Percentiles rank a stretch among this genome's conserved stretches.
Evolutionary conservation across 2,113 vertebrate species (phyloP).

Genomic region (Gobio gobio): DNA sequence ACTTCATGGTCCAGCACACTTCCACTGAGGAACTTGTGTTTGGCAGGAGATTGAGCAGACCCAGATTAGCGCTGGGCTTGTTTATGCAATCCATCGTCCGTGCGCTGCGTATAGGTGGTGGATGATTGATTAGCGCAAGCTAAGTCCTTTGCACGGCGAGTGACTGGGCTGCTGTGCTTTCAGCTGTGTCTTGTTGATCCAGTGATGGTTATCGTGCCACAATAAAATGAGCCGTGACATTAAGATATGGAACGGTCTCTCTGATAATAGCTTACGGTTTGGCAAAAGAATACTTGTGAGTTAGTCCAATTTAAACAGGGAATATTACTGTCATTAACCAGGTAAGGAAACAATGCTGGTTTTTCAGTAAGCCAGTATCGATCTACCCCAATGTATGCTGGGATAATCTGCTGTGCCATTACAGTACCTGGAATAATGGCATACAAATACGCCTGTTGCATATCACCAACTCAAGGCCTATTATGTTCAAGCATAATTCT

Average conservation of each 20-base stretch:
- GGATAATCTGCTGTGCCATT: slow-evolving; percentile 55
- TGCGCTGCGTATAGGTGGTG: slow-evolving; percentile 40
- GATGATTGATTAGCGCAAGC: slow-evolving; percentile 56
- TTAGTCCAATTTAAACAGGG: slow-evolving; percentile 75
- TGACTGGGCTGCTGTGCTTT: slow-evolving; percentile 42
- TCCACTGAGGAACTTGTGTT: slow-evolving; percentile 26
- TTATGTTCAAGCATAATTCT: background rate
- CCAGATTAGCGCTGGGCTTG: slow-evolving; percentile 54
- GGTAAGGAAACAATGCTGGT: slow-evolving; percentile 59
- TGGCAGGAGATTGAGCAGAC: slow-evolving; percentile 43
- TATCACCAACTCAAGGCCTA: slow-evolving; percentile 7
- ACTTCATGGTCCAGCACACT: slow-evolving; percentile 20
- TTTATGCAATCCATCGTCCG: slow-evolving; percentile 59
- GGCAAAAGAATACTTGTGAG: slow-evolving; percentile 60
- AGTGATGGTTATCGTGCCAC: slow-evolving; percentile 72
- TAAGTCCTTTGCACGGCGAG: slow-evolving; percentile 40
- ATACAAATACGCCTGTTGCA: background rate
- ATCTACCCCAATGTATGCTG: slow-evolving; percentile 56
- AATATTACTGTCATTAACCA: slow-evolving; percentile 59
- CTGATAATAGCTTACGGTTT: slow-evolving; percentile 70
- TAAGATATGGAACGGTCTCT: slow-evolving; percentile 62
- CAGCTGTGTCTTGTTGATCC: slow-evolving; percentile 66
- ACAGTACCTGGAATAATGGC: slow-evolving; percentile 27
- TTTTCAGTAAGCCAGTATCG: slow-evolving; percentile 58
- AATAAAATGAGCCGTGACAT: slow-evolving; percentile 70